Base-by-base conservation (phyloP, 2,888 invertebrate species). In the Drosophila vallismaia region DNA sequence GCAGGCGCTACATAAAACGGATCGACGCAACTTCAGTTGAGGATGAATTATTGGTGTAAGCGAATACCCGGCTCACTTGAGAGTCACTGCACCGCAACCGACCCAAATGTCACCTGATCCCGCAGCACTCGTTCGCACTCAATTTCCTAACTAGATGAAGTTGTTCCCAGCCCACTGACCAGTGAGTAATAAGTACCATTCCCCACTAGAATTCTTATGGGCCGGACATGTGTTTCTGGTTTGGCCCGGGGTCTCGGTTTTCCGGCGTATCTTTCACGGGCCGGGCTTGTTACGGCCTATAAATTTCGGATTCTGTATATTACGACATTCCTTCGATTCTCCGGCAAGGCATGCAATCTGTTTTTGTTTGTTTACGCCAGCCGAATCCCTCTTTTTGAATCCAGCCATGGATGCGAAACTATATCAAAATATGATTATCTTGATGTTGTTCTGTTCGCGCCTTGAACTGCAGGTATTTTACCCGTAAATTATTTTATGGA, bases 1-100 rank as follows among this genome's bases (percentile, higher is more conserved):
- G 66, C 57, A 42, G 62, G 68, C 62, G 62, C 71, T 69, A 79
- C 78, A 75, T 82, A 69, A 76, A 80, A 80, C 71, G 87, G 74
- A 57, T 86, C 71, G 74, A 68, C 80, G 80, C 87, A 75, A 82
- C 56, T 86, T 64, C 71, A 85, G 77, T 85, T 87, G 75, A 80
- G 74, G 77, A 86, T 88, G 87, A 88, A 75, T 88, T 88, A 88
- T 88, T 85, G 77, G 64, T 85, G 71, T 79, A 77, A 85, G 77
- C 77, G 54, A 69, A 85, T 71, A 76, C 80, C 77, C 46, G 75
- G 80, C 78, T 80, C 83, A 86, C 85, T 88, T 81, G 74, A 88
- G 86, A 83, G 79, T 74, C 76, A 81, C 72, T 76, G 72, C 69
- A 84, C 85, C 86, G 79, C 86, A 84, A 79, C 83, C 63, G 64